A percentile compares a stretch with the other conserved stretches of the same genome.
Conservation (phyloP, 2,888 invertebrate genomes). For the Pollenia labialis region DNA sequence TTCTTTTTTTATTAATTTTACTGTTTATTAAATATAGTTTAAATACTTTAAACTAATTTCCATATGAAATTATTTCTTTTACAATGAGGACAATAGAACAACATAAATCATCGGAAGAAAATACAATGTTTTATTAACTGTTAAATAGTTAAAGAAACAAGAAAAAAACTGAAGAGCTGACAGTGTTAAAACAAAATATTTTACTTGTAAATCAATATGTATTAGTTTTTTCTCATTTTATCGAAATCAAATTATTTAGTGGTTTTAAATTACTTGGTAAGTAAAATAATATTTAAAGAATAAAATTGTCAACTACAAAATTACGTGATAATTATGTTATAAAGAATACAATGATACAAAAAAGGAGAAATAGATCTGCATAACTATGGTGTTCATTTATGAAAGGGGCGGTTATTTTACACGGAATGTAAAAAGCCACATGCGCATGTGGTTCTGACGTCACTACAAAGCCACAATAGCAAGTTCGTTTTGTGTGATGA, state of each 20-base stretch:
- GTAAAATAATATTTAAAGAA: constrained; percentile 11
- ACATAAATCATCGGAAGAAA: constrained; percentile 1
- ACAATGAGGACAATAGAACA: constrained; percentile 54
- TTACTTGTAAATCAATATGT: constrained; percentile 7
- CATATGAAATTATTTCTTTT: constrained; percentile 60
- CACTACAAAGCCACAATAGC: too few species aligned
- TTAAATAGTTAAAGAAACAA: constrained; percentile 21
- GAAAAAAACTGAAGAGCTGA: constrained; percentile 9
- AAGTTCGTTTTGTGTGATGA: too few species aligned
- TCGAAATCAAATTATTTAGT: constrained; percentile 46
- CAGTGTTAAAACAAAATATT: constrained; percentile 12
- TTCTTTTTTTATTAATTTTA: constrained; percentile 32
- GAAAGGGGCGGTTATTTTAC: constrained; percentile 14
- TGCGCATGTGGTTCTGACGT: too few species aligned
- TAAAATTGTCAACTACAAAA: constrained; percentile 52
- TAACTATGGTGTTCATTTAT: constrained; percentile 25
- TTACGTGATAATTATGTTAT: constrained; percentile 24
- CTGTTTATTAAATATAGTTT: constrained; percentile 67
- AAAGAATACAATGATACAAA: constrained; percentile 14
- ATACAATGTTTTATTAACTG: constrained; percentile 2
- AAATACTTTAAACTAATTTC: constrained; percentile 70
- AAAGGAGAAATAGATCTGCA: constrained; percentile 2
- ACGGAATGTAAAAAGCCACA: too few species aligned
- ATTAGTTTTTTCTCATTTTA: constrained; percentile 9
- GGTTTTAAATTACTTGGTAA: constrained; percentile 4